Base-by-base conservation (phyloP, 2,888 invertebrate species). In the Synanthedon andrenaeformis region DNA sequence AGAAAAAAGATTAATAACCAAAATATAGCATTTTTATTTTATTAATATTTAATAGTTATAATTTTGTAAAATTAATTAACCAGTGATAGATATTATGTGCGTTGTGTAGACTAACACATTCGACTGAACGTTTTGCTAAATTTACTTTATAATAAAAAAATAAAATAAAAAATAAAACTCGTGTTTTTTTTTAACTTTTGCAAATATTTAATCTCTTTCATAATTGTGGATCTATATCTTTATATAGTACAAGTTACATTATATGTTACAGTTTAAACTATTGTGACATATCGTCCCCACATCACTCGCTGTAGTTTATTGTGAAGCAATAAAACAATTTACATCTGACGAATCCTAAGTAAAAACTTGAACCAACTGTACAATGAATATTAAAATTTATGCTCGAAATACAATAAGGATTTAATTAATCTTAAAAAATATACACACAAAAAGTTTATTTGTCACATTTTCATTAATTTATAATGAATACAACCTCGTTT, bases 121-220 rank as follows among this genome's bases (percentile, higher is more conserved):
- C 55, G 76, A 78, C 75, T 79, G 75, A 76, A 60, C 51, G 73
- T 73, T 66, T 61, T 64, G 53, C 58, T 71, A 72, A 65, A 58
- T 58, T 52, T 72, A 72, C 60, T 58, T 58, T 23, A 23, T 23
- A 23, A 62, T 14, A 53, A 17, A 17, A 17, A 17, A 57, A 52
- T 56, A 51, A 56, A 51, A n/a, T n/a, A 41, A 55, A 55, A 61
- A 82, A 82, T 78, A 77, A 87, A 88, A 84, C 82, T 63, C 70
- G 23, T 65, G 72, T 70, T 42, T n/a, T 70, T 42, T n/a, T 70
- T 71, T 80, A 88, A 87, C 88, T 88, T 88, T 88, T 88, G 88
- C 88, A 88, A 88, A 88, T 88, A 88, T 88, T 88, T 88, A 88
- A 87, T 88, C 87, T 87, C 82, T 88, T 87, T 88, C 79, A 87